Evolutionary conservation across 2,888 invertebrate species (phyloP).

Genomic region (Eudiplozoon nipponicum): DNA sequence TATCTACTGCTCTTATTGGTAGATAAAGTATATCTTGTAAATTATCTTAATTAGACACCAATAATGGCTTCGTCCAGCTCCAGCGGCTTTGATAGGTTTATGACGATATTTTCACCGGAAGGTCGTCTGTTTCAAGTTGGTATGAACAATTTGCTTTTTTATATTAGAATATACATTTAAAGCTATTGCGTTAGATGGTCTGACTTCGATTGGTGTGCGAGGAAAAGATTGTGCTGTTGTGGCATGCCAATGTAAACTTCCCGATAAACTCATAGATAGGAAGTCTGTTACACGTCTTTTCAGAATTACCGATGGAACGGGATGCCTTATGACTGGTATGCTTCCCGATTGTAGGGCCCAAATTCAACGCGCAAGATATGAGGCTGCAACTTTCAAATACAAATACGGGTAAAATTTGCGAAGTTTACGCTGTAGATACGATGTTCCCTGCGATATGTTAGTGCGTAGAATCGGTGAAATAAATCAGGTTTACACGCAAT

Average conservation of each 20-base stretch:
- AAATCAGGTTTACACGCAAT: slow-evolving; percentile 60
- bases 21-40: too few species aligned
- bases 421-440: too few species aligned
- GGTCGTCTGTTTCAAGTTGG: slow-evolving; percentile 88
- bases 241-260: slow-evolving; percentile 87
- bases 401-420: too few species aligned
- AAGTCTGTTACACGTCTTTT: slow-evolving; percentile 64
- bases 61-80: slow-evolving; percentile 84
- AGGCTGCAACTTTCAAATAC: slow-evolving; percentile 83
- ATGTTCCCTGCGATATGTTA: slow-evolving; percentile 65
- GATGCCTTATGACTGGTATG: slow-evolving; percentile 82
- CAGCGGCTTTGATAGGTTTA: slow-evolving; percentile 95
- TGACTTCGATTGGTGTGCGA: slow-evolving; percentile 75
- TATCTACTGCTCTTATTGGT: too few species aligned
- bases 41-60: too few species aligned
- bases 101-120: slow-evolving; percentile 98
- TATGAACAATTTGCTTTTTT: slow-evolving; percentile 19
- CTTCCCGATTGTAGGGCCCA: slow-evolving; percentile 66
- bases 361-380: slow-evolving; percentile 71
- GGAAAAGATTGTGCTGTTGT: slow-evolving; percentile 67
- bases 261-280: slow-evolving; percentile 74
- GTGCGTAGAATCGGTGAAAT: slow-evolving; percentile 78
- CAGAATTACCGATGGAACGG: slow-evolving; percentile 51
- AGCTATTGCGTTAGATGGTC: slow-evolving; percentile 82
- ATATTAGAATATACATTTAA: slow-evolving; percentile 78